Percentiles rank a stretch among this genome's conserved stretches.
phyloP scores from a whole-genome alignment of 2,888 invertebrate species.

The Matsumyia berberina region DNA sequence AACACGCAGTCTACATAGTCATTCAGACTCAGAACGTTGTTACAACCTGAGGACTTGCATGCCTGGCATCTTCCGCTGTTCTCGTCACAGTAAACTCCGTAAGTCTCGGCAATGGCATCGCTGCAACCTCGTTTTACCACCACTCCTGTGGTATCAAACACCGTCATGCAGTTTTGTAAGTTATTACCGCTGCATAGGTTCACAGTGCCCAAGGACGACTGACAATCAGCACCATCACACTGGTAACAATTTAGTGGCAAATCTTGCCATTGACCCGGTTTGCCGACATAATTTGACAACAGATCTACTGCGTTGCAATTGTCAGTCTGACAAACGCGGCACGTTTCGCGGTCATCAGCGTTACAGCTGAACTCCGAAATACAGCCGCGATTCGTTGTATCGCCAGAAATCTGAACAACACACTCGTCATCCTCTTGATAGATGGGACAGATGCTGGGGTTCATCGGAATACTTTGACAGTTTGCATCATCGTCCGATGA shows the following conservation, averaged over 20 bases:
- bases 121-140: conserved; percentile 81
- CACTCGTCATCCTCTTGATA: conserved; percentile 79
- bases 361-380: conserved; percentile 79
- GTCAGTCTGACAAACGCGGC: conserved; percentile 78
- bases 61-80: conserved; percentile 78
- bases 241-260: conserved; percentile 80
- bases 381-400: conserved; percentile 80
- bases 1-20: conserved; percentile 80
- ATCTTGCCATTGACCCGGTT: conserved; percentile 82
- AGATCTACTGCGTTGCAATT: conserved; percentile 80
- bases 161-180: conserved; percentile 80
- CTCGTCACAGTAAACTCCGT: conserved; percentile 79
- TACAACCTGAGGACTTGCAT: conserved; percentile 82
- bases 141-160: conserved; percentile 78
- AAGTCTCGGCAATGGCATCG: conserved; percentile 76
- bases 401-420: conserved; percentile 78
- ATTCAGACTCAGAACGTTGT: conserved; percentile 77
- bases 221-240: conserved; percentile 79
- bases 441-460: conserved; percentile 77
- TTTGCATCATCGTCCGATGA: conserved; percentile 77
- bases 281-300: conserved; percentile 78
- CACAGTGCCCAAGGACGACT: conserved; percentile 21
- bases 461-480: conserved; percentile 78
- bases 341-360: conserved; percentile 74
- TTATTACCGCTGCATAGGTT: conserved; percentile 79